A percentile compares a stretch with the other conserved stretches of the same genome.
Evolutionary conservation across 2,797 vertebrate species (phyloP).

Genomic region (Sebastolobus altivelis): DNA sequence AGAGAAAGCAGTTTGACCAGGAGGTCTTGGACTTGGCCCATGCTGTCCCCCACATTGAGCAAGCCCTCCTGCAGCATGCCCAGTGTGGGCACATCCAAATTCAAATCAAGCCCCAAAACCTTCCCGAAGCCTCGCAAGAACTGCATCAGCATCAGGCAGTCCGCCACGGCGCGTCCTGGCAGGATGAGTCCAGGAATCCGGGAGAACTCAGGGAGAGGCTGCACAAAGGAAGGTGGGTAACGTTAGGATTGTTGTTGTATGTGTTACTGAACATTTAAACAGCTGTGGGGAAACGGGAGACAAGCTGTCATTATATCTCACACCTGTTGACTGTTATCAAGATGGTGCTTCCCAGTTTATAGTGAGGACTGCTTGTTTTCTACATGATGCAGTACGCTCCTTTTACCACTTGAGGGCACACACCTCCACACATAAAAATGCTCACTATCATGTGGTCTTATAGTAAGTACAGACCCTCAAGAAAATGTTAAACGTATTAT

Average conservation of each 20-base stretch:
- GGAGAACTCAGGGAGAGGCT: conserved; percentile 95
- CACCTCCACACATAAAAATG: conserved; percentile 51
- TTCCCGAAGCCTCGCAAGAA: conserved; percentile 97
- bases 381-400: conserved; percentile 45
- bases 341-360: conserved; percentile 34
- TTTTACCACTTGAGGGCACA: conserved; percentile 75
- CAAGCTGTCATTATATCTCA: conserved; percentile 30
- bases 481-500: conserved; percentile 20
- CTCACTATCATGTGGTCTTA: conserved; percentile 26
- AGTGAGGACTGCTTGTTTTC: not conserved
- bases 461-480: conserved; percentile 12
- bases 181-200: conserved; percentile 96
- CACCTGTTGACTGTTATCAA: conserved; percentile 36
- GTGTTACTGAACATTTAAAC: not conserved
- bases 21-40: conserved; percentile 97
- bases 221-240: conserved; percentile 20
- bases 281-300: not conserved
- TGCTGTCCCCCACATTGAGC: conserved; percentile 95
- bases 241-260: not conserved
- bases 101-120: conserved; percentile 94
- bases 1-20: conserved; percentile 95
- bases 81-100: conserved; percentile 91
- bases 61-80: conserved; percentile 95
- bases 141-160: conserved; percentile 98
- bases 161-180: conserved; percentile 92